A percentile compares a stretch with the other conserved stretches of the same genome.
Evolutionary conservation across 1,140 invertebrate species (phyloP).

Genomic region (Gryllus bimaculatus): DNA sequence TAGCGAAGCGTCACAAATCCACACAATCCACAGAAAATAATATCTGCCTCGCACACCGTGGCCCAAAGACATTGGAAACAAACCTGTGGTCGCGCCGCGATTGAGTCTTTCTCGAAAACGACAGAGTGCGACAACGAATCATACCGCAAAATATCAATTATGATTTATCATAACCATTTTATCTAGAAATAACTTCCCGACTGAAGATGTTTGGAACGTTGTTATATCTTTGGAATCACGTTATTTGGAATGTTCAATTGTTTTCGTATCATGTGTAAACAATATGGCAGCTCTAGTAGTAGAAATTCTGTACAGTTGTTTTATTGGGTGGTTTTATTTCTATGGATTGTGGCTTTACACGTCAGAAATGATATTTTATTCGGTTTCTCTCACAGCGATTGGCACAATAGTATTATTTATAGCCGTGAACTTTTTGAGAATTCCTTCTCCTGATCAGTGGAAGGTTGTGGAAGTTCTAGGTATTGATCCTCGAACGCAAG

Average conservation of each 20-base stretch:
- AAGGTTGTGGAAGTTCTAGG: conserved; percentile 38
- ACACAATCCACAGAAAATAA: too few relatives aligned
- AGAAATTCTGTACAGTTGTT: conserved; percentile 2
- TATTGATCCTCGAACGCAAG: conserved; percentile 30
- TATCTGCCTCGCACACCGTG: too few relatives aligned
- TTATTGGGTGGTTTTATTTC: conserved; percentile 15
- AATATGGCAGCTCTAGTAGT: conserved; percentile 9
- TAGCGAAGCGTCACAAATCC: too few relatives aligned
- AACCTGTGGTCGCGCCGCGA: too few relatives aligned
- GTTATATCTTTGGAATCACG: neutral
- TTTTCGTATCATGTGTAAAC: neutral
- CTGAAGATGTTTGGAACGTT: neutral
- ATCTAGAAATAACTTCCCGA: too few relatives aligned
- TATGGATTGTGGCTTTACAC: conserved; percentile 14
- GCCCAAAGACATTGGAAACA: too few relatives aligned
- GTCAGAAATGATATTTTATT: conserved; percentile 23
- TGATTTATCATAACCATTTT: too few relatives aligned
- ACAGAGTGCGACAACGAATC: too few relatives aligned
- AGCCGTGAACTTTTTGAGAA: conserved; percentile 24
- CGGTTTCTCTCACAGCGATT: conserved; percentile 29
- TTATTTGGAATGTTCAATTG: neutral
- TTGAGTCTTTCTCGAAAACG: too few relatives aligned
- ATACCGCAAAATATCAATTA: too few relatives aligned
- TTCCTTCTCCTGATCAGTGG: conserved; percentile 31
- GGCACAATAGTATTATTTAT: conserved; percentile 24